Percentiles rank a stretch among this genome's conserved stretches.
These are phyloP conservation scores for Copsychus sechellarum DNA, from an alignment of 2,113 vertebrate genomes.

Conservation along the genomic window DNA sequence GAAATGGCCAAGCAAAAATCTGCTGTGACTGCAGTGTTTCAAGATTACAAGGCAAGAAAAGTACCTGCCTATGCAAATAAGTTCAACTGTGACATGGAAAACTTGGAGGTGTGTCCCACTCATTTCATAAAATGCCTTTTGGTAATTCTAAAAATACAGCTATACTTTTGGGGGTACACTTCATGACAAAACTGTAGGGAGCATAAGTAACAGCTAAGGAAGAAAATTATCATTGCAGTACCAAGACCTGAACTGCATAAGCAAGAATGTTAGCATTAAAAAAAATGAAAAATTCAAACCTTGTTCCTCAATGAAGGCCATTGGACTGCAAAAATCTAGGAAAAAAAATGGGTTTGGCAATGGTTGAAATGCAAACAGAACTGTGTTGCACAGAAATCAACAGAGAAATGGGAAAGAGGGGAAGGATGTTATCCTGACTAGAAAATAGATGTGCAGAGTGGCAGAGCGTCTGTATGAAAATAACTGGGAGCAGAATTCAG, in stretches of 20 bases:
- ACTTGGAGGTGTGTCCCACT: background rate
- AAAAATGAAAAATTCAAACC: background rate
- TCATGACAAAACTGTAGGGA: background rate
- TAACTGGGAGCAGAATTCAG: background rate
- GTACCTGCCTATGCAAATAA: conserved; percentile 32
- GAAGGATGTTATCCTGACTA: background rate
- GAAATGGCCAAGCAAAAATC: conserved; percentile 43
- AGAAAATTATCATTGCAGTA: background rate
- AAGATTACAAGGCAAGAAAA: conserved; percentile 22
- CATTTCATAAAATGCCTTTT: background rate
- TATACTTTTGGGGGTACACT: background rate
- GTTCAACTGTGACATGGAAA: background rate
- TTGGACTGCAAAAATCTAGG: background rate
- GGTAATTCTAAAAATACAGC: background rate
- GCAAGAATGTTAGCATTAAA: background rate
- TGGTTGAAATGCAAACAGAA: background rate
- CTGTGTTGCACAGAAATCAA: background rate
- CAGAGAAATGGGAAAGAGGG: background rate
- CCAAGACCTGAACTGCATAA: background rate
- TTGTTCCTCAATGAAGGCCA: background rate
- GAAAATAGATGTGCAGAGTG: background rate
- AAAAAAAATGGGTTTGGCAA: background rate
- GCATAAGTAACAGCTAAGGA: background rate
- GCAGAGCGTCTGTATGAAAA: background rate
- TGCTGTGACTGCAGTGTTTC: background rate